Evolutionary conservation across 2,113 vertebrate genomes (phyloP), one percentile per base, ranked within the genome.

Genomic region (Agapornis roseicollis): DNA sequence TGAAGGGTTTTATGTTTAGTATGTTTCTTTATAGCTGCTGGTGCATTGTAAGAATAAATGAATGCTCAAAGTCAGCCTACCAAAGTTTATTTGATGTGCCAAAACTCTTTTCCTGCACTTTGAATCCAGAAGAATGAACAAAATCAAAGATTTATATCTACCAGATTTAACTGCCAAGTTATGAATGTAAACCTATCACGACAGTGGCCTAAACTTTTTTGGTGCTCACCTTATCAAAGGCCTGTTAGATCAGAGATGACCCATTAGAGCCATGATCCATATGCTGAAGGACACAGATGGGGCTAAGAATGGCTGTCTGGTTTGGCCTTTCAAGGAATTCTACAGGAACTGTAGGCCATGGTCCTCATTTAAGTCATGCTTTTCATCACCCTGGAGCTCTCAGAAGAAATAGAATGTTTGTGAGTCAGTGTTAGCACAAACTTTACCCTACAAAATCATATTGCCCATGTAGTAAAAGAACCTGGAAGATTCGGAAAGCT

Each of bases 1-100:
- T 41, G 85, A 92, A 90, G 66, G 69, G 56, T 65, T 95, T 90
- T 81, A 81, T 88, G 69, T 92, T 93, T 87, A 93, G 33, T 88
- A 80, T 80, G 46, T 94, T 96, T 92, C 83, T 86, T 61, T 92
- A 50, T 60, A 79, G 61, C 65, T 93, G 49, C 35, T 95, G 47
- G 6, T 84, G 33, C 76, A 39, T 50, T 61, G 39, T 64, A 91
- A 78, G 61, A 84, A 92, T 86, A 90, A 94, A 84, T 86, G 80
- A 79, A 65, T 33, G 23, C 55, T 90, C 72, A 84, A 90, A 72
- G 42, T 90, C 82, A 68, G 46, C n/a, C 61, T 90, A 18, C 52
- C 84, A 19, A 91, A 71, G 35, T 86, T 78, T n/a, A 60, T 88
- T 80, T 88, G 55, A 79, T 81, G 33, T 64, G n/a, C 68, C 80